Percentiles rank a stretch among this genome's conserved stretches.
Evolutionary conservation across 1,140 invertebrate genomes (phyloP).

Genomic region (Lasioglossum baleicum): DNA sequence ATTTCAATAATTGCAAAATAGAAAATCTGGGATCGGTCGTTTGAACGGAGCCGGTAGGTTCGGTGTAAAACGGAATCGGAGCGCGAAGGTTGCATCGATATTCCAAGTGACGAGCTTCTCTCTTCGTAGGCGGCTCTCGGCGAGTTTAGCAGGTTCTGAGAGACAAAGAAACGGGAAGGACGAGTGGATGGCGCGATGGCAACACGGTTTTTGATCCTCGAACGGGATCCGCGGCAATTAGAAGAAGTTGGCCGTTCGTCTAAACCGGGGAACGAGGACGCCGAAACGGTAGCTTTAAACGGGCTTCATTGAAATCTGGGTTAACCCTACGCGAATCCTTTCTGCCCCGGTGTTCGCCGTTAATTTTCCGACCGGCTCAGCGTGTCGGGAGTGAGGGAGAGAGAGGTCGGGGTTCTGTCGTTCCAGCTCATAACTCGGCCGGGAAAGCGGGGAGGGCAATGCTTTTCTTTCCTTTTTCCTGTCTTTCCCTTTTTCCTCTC

Average conservation of each 20-base stretch:
- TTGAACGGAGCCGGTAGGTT: too few species aligned
- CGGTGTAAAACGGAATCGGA: too few species aligned
- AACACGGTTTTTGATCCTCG: constrained; percentile 29
- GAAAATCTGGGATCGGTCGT: too few species aligned
- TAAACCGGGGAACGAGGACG: constrained; percentile 20
- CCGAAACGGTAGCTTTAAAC: constrained; percentile 58
- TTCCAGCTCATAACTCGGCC: constrained; percentile 25
- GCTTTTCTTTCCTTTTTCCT: background rate
- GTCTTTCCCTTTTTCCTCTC: too few species aligned
- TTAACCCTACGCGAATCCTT: constrained; percentile 58
- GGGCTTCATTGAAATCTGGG: constrained; percentile 61
- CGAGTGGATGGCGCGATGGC: background rate
- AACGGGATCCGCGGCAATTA: constrained; percentile 62
- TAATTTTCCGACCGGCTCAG: constrained; percentile 36
- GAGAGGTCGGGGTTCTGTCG: background rate
- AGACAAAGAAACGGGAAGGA: background rate
- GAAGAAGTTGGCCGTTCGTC: constrained; percentile 52
- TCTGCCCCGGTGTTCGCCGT: constrained; percentile 31
- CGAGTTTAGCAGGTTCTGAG: too few species aligned
- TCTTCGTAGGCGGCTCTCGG: too few species aligned
- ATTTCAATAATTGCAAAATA: too few species aligned
- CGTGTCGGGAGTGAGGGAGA: background rate
- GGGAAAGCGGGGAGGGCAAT: background rate
- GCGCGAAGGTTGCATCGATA: too few species aligned
- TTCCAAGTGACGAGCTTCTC: too few species aligned